Conservation (phyloP, 2,888 invertebrate genomes). For the Heteromurus nitidus region DNA sequence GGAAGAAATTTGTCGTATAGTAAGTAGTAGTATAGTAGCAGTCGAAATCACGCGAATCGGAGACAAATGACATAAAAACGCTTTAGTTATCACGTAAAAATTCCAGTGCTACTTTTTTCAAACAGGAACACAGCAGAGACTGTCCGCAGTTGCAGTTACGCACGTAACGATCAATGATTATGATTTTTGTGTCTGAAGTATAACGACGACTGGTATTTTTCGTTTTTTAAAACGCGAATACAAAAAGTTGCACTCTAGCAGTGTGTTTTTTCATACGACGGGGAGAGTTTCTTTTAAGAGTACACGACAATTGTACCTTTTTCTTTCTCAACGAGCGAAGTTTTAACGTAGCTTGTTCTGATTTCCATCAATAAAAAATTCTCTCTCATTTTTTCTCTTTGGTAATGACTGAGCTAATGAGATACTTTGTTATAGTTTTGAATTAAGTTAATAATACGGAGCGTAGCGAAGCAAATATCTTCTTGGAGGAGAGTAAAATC, state of each 20-base stretch:
- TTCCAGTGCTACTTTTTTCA: conserved; percentile 62
- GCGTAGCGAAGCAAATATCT: conserved; percentile 63
- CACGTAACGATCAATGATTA: conserved; percentile 26
- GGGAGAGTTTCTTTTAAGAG: conserved; percentile 51
- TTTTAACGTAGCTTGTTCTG: conserved; percentile 66
- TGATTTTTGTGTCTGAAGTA: conserved; percentile 27
- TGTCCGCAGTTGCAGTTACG: conserved; percentile 22
- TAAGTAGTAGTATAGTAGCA: conserved; percentile 46
- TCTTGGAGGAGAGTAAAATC: conserved; percentile 46
- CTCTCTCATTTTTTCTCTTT: conserved; percentile 64
- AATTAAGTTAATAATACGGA: conserved; percentile 62
- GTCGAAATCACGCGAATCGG: conserved; percentile 67
- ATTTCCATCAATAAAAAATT: conserved; percentile 55
- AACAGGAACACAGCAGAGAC: conserved; percentile 63
- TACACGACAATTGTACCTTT: conserved; percentile 63
- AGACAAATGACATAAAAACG: conserved; percentile 62
- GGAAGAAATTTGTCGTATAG: conserved; percentile 56
- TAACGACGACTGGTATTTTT: too few relatives aligned
- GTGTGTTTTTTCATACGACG: conserved; percentile 57
- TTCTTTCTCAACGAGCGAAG: conserved; percentile 59
- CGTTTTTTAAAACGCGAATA: conserved; percentile 62
- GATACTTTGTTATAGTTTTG: conserved; percentile 64
- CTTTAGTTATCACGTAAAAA: conserved; percentile 66
- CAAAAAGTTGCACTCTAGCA: conserved; percentile 39
- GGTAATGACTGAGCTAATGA: conserved; percentile 69